Conservation (phyloP, 2,888 invertebrate genomes). For the Drosophila meridionalis region DNA sequence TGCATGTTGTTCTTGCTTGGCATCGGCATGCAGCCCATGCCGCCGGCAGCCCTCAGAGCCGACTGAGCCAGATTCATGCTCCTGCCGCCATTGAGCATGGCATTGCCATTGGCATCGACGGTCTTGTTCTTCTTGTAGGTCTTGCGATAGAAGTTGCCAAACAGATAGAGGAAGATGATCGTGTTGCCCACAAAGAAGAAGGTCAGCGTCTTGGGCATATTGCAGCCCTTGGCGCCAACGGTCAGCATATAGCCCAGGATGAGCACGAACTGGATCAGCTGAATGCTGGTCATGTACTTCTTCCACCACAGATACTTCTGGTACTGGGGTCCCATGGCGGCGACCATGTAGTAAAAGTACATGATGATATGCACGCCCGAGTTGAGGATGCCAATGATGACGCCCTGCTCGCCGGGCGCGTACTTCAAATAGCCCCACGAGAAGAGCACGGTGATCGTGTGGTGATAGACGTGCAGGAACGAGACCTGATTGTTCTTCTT, state of each 20-base stretch:
- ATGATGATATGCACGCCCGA: constrained; percentile 86
- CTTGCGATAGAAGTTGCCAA: constrained; percentile 87
- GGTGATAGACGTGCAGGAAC: constrained; percentile 95
- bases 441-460: constrained; percentile 91
- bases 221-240: constrained; percentile 86
- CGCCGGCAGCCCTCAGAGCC: constrained; percentile 78
- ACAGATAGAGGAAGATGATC: constrained; percentile 87
- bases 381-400: constrained; percentile 86
- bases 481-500: constrained; percentile 96
- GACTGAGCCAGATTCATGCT: constrained; percentile 64
- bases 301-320: constrained; percentile 87
- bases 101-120: constrained; percentile 52
- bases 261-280: constrained; percentile 88
- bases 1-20: constrained; percentile 67
- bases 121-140: constrained; percentile 85
- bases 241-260: constrained; percentile 88
- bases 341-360: constrained; percentile 86
- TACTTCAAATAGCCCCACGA: constrained; percentile 93
- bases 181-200: constrained; percentile 87
- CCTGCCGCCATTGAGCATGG: constrained; percentile 46
- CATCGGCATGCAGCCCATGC: constrained; percentile 81
- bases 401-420: constrained; percentile 87
- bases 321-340: constrained; percentile 86
- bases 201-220: constrained; percentile 86
- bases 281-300: constrained; percentile 86